These are phyloP conservation scores for Acrobasis consociella DNA, from an alignment of 2,888 invertebrate genomes.

Conservation along the genomic window DNA sequence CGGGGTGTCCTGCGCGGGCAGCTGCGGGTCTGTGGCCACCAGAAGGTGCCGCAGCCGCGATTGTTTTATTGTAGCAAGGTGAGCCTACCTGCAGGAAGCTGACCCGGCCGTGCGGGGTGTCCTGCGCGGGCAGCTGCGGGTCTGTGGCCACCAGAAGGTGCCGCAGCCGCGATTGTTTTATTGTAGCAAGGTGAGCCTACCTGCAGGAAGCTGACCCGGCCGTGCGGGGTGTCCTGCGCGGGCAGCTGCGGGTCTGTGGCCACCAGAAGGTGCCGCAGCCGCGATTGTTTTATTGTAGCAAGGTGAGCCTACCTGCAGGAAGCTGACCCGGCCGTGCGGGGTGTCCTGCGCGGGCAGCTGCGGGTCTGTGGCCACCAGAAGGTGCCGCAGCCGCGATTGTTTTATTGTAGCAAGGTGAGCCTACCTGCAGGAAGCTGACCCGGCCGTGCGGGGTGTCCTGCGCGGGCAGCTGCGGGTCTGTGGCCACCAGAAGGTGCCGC, in stretches of 20 bases:
- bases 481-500: constrained; percentile 91
- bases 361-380: constrained; percentile 93
- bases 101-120: constrained; percentile 89
- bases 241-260: constrained; percentile 91
- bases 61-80: too few relatives aligned
- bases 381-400: constrained; percentile 83
- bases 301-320: constrained; percentile 82
- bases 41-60: constrained; percentile 86
- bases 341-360: constrained; percentile 87
- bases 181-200: too few relatives aligned
- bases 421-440: constrained; percentile 87
- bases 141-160: constrained; percentile 95
- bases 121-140: constrained; percentile 86
- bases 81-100: constrained; percentile 84
- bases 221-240: constrained; percentile 87
- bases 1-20: constrained; percentile 86
- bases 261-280: constrained; percentile 89
- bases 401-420: too few relatives aligned
- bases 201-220: constrained; percentile 88
- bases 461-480: constrained; percentile 89
- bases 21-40: constrained; percentile 91
- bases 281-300: too few relatives aligned
- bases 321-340: constrained; percentile 89
- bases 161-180: constrained; percentile 51
- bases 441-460: constrained; percentile 88